These are phyloP conservation scores for Drosophila miranda DNA, from an alignment of 1,140 invertebrate species.

Conservation along the genomic window DNA sequence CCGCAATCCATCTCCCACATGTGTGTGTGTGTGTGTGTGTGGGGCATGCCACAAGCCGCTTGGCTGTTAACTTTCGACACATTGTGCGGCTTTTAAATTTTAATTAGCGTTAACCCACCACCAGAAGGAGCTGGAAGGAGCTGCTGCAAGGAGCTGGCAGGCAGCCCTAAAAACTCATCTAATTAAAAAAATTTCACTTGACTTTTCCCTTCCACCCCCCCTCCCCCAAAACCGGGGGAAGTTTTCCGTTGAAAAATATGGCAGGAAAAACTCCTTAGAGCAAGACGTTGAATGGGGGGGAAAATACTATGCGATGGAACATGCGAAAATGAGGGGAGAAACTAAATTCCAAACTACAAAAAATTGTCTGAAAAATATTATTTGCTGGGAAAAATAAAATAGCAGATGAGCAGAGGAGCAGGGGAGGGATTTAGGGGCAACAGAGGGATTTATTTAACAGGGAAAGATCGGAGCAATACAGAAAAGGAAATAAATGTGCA, in stretches of 20 bases:
- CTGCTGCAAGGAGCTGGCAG: background rate
- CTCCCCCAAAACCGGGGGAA: background rate
- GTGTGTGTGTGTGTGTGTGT: slow-evolving; percentile 13
- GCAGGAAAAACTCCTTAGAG: no score
- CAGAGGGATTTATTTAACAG: no score
- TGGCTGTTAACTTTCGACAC: slow-evolving; percentile 73
- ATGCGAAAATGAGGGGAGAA: background rate
- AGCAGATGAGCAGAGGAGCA: no score
- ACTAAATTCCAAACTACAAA: no score
- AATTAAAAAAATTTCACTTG: slow-evolving; percentile 67
- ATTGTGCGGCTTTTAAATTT: slow-evolving; percentile 81
- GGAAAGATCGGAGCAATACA: no score
- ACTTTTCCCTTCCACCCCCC: slow-evolving; percentile 10
- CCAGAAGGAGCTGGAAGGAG: slow-evolving; percentile 28
- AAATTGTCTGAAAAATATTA: background rate
- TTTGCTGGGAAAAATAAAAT: background rate
- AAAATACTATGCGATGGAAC: background rate
- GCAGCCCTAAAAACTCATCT: slow-evolving; percentile 62
- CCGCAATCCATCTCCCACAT: slow-evolving; percentile 26
- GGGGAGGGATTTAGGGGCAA: no score
- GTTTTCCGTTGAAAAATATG: slow-evolving; percentile 19
- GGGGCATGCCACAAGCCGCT: slow-evolving; percentile 40
- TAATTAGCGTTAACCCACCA: slow-evolving; percentile 71
- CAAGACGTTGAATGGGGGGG: background rate
- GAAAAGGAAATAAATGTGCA: no score